These are phyloP conservation scores for Syrista parreyssii DNA, from an alignment of 2,888 invertebrate species.

Conservation along the genomic window DNA sequence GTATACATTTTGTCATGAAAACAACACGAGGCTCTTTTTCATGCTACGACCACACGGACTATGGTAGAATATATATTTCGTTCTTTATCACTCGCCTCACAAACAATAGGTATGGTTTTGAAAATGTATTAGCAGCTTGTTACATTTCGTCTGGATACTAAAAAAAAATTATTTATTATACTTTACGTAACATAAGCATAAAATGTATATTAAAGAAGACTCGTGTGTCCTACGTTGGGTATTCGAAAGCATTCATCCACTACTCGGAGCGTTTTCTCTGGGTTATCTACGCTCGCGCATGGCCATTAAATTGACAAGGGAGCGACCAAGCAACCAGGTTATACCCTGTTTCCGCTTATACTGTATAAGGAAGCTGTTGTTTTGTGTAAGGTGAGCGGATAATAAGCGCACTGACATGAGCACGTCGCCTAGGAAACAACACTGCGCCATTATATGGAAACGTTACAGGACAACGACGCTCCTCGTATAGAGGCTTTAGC, in stretches of 20 bases:
- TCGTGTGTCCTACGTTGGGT: too few relatives aligned
- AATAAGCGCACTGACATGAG: not conserved
- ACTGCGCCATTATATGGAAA: not conserved
- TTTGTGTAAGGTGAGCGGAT: not conserved
- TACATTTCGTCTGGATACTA: not conserved
- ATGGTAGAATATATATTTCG: not conserved
- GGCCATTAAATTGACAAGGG: not conserved
- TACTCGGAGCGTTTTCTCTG: not conserved
- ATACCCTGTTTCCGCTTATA: not conserved
- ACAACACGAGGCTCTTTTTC: not conserved
- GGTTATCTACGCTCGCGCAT: not conserved
- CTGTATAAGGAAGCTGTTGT: not conserved
- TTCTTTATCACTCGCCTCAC: slow-evolving; percentile 23
- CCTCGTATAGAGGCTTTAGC: not conserved
- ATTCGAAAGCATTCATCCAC: too few relatives aligned
- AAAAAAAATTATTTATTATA: not conserved
- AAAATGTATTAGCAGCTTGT: not conserved
- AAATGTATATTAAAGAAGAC: too few relatives aligned
- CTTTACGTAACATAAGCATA: not conserved
- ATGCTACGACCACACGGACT: not conserved
- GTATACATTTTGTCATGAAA: not conserved
- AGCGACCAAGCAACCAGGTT: not conserved
- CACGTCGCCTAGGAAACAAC: not conserved
- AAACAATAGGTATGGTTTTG: not conserved
- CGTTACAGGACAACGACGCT: not conserved